A percentile compares a stretch with the other conserved stretches of the same genome.
phyloP scores from a whole-genome alignment of 2,888 invertebrate species.

The Euspilapteryx auroguttella region DNA sequence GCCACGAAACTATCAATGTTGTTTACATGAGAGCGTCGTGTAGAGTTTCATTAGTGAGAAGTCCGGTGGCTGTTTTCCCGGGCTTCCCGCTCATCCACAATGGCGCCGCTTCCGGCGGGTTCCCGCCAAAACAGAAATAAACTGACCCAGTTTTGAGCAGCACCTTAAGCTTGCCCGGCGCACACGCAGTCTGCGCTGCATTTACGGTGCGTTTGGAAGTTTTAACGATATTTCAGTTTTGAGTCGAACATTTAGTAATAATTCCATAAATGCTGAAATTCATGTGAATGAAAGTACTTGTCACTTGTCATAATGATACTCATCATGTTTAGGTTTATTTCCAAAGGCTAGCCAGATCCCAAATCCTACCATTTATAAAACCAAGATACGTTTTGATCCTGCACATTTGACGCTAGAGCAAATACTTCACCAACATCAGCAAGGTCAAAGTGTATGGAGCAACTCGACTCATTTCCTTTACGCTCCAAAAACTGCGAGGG shows the following conservation, averaged over 20 bases:
- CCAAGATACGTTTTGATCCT: too few relatives aligned
- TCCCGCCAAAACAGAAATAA: constrained; percentile 61
- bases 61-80: constrained; percentile 53
- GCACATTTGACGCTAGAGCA: too few relatives aligned
- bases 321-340: too few relatives aligned
- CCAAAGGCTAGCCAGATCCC: too few relatives aligned
- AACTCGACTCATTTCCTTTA: constrained; percentile 39
- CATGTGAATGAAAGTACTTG: too few relatives aligned
- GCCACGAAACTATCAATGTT: constrained; percentile 23
- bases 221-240: too few relatives aligned
- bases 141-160: constrained; percentile 51
- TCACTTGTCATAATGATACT: too few relatives aligned
- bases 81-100: constrained; percentile 55
- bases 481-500: constrained; percentile 47
- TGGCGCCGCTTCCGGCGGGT: constrained; percentile 57
- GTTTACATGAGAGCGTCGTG: constrained; percentile 24
- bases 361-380: too few relatives aligned
- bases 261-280: too few relatives aligned
- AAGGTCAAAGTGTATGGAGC: constrained; percentile 37
- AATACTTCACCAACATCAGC: too few relatives aligned
- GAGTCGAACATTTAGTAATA: too few relatives aligned
- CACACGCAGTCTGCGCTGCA: constrained; percentile 38
- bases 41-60: constrained; percentile 54
- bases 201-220: constrained; percentile 54
- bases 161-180: constrained; percentile 33